Conservation (phyloP, 2,888 invertebrate species). For the Cataglyphis rosenhaueri region DNA sequence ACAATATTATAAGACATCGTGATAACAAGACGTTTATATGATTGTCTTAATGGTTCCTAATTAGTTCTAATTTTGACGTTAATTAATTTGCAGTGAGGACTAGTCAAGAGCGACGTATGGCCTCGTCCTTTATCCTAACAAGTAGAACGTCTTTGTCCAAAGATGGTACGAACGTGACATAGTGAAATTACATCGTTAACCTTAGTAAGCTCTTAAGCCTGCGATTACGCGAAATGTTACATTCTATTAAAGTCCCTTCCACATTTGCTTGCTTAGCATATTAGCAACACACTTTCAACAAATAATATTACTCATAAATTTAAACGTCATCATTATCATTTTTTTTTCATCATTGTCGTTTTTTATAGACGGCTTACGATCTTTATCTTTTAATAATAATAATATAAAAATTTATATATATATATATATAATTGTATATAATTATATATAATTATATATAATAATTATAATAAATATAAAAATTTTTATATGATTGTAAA, state of each 20-base stretch:
- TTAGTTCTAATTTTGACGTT: conserved; percentile 70
- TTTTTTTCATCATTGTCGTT: neutral
- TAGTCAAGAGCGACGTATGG: conserved; percentile 16
- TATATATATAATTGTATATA: too few species aligned
- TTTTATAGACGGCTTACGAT: neutral
- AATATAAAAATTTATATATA: neutral
- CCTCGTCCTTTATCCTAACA: neutral
- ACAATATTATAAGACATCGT: neutral
- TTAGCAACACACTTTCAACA: neutral
- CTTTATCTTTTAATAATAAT: neutral
- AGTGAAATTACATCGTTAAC: conserved; percentile 37
- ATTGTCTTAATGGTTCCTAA: conserved; percentile 67
- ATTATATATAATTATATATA: too few species aligned
- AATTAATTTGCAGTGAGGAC: conserved; percentile 61
- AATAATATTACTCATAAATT: neutral
- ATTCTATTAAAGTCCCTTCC: conserved; percentile 7
- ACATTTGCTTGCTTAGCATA: conserved; percentile 8
- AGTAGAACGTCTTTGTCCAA: conserved; percentile 21
- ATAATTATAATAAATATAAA: neutral
- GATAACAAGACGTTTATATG: conserved; percentile 23
- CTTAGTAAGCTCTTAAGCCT: conserved; percentile 27
- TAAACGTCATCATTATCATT: neutral
- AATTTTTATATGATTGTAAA: neutral
- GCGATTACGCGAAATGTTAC: conserved; percentile 30
- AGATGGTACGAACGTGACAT: conserved; percentile 11